Conservation (phyloP, 2,888 invertebrate genomes). For the Diaperis boleti region DNA sequence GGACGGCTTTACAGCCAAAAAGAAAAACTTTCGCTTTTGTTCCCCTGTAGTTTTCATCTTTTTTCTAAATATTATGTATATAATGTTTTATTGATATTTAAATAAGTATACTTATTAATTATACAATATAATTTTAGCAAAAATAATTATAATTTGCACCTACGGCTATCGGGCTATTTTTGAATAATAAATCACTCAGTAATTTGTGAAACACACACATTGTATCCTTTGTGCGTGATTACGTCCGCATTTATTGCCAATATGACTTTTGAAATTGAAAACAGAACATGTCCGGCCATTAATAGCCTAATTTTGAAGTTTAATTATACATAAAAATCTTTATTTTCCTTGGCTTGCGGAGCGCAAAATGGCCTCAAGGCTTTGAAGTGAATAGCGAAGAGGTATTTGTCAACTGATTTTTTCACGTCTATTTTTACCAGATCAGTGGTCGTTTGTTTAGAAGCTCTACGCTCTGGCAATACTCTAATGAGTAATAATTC, state of each 20-base stretch:
- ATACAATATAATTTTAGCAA: too few species aligned
- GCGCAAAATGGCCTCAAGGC: constrained; percentile 9
- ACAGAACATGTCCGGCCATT: neutral
- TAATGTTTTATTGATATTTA: too few species aligned
- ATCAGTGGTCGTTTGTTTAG: constrained; percentile 1
- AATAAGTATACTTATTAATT: too few species aligned
- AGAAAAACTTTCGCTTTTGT: too few species aligned
- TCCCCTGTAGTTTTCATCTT: too few species aligned
- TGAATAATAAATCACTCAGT: too few species aligned
- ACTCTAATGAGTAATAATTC: neutral
- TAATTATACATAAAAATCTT: constrained; percentile 4
- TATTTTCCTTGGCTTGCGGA: constrained; percentile 6
- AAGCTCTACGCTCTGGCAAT: neutral
- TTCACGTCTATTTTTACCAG: constrained; percentile 6
- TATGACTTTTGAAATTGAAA: neutral
- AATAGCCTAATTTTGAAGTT: constrained; percentile 3
- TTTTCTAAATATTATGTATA: too few species aligned
- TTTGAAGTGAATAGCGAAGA: constrained; percentile 3
- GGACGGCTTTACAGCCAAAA: too few species aligned
- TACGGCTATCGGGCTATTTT: too few species aligned
- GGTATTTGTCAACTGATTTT: constrained; percentile 4
- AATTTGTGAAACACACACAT: too few species aligned
- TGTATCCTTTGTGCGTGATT: too few species aligned
- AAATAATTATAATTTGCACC: too few species aligned
- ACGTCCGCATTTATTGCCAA: neutral